Base-by-base conservation (phyloP, 1,140 invertebrate species). In the Anthonomus grandis region DNA sequence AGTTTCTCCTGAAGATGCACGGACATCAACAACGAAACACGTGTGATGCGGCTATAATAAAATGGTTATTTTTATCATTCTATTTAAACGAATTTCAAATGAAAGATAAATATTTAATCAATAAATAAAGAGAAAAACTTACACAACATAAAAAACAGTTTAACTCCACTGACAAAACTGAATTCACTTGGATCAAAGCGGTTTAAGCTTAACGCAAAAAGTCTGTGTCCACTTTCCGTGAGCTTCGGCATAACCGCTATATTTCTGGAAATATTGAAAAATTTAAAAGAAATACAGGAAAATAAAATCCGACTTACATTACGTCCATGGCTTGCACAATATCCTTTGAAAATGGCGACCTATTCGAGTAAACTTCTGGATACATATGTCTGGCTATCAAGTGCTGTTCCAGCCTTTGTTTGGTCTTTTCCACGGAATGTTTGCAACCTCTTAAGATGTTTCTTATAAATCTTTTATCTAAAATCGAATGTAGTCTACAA, bases 161-260 rank as follows among this genome's bases (percentile, higher is more conserved):
- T 74, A 1, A 81, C 68, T 0, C 72, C 74, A 47, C 79, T 76
- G 4, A 70, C 69, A 64, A 81, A 78, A 63, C 77, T 76, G 47
- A 82, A 66, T 57, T 79, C 79, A 38, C 74, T 75, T 25, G 80
- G 76, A 64, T 83, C 80, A 24, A 67, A 70, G 37, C 81, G 78
- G 0, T 73, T 64, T 13, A 84, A 64, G 9, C 78, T 73, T 68
- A 81, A 82, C 5, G 82, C 57, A 2, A 79, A 68, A 5, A 84
- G 73, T 60, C 77, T 74, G 67, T 79, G 77, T 0, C 81, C 80
- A 59, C 82, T 80, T 13, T 73, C 54, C 1, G 81, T 82, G 52
- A 70, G 66, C 59, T 78, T 74, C 0, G 80, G 80, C 31, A 74
- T 27, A 4, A 58, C 18, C 15, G 76, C 75, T 72, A 81, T 78